Conservation (phyloP, 2,888 invertebrate genomes). For the Gasteruption jaculator region DNA sequence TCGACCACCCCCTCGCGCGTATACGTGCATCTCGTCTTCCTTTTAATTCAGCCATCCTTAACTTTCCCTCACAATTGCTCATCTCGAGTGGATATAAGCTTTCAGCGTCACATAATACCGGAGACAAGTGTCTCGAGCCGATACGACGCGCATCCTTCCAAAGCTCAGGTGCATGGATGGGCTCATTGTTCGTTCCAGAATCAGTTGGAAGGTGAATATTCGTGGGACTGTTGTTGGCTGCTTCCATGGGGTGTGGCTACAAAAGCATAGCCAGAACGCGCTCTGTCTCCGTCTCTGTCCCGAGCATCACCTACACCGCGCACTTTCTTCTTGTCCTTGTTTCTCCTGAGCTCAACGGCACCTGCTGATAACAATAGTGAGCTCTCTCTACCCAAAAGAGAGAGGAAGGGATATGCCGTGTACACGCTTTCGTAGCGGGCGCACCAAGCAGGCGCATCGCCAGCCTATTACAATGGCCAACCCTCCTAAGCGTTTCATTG, state of each 20-base stretch:
- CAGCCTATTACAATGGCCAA: slow-evolving; percentile 49
- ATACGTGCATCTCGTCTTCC: too few species aligned
- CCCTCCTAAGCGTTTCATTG: slow-evolving; percentile 47
- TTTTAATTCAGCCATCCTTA: too few species aligned
- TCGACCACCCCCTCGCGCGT: too few species aligned
- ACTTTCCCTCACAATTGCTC: too few species aligned
- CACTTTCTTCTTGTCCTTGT: slow-evolving; percentile 8
- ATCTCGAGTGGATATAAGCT: too few species aligned
- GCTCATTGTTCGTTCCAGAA: too few species aligned
- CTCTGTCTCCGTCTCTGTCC: slow-evolving; percentile 13
- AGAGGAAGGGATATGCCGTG: slow-evolving; percentile 30
- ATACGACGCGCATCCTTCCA: too few species aligned
- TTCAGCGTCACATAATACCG: too few species aligned
- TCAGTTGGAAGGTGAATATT: too few species aligned
- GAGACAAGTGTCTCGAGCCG: too few species aligned
- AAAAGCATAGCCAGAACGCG: slow-evolving; percentile 32
- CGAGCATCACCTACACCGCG: not conserved
- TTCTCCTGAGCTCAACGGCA: slow-evolving; percentile 2
- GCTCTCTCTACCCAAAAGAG: slow-evolving; percentile 18
- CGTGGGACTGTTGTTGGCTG: slow-evolving; percentile 32
- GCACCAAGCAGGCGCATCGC: slow-evolving; percentile 49
- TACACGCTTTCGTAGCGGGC: slow-evolving; percentile 28
- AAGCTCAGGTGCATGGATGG: too few species aligned
- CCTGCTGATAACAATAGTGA: slow-evolving; percentile 19
- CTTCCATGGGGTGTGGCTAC: slow-evolving; percentile 40